phyloP scores from a whole-genome alignment of 2,113 vertebrate species.

The Glareola pratincola region DNA sequence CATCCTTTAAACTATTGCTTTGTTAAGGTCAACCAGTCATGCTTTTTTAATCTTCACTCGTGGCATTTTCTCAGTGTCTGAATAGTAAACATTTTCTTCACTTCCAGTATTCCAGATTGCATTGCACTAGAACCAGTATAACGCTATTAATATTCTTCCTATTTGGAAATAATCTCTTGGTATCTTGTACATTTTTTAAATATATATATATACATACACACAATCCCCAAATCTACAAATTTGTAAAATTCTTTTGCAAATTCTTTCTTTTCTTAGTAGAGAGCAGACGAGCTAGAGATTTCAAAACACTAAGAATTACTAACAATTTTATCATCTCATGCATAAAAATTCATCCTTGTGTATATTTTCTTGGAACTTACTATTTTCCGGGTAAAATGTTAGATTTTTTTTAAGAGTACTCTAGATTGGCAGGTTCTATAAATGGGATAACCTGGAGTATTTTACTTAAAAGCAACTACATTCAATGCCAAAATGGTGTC shows the following conservation, averaged over 20 bases:
- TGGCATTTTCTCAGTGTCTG: neutral
- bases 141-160: neutral
- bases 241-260: neutral
- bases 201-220: neutral
- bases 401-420: neutral
- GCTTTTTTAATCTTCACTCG: neutral
- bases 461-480: neutral
- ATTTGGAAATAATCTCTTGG: neutral
- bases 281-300: neutral
- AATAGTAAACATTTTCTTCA: neutral
- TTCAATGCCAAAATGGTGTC: neutral
- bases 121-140: neutral
- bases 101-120: neutral
- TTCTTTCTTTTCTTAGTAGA: neutral
- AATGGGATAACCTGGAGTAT: neutral
- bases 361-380: neutral
- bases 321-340: neutral
- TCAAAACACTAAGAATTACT: slow-evolving; percentile 9
- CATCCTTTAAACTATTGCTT: neutral
- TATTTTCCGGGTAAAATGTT: neutral
- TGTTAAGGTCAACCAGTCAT: neutral
- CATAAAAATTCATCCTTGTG: neutral
- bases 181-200: neutral
- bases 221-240: neutral
- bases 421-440: neutral